These are phyloP conservation scores for Gasteruption jaculator DNA, from an alignment of 2,888 invertebrate genomes.

Conservation along the genomic window DNA sequence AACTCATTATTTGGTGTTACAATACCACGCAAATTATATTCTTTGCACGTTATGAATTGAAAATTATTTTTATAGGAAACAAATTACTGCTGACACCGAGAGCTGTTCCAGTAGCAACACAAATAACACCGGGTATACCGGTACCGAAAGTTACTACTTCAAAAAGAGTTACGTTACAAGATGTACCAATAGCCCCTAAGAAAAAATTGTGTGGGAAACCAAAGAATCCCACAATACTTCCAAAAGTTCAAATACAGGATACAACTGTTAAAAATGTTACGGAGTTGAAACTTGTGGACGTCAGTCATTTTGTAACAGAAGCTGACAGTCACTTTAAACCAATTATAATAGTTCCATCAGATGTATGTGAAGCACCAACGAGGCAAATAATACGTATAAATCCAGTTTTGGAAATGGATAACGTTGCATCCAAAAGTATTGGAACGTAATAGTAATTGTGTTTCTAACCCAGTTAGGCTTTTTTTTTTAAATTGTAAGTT, in stretches of 20 bases:
- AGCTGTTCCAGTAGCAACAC: constrained; percentile 31
- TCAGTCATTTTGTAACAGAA: constrained; percentile 24
- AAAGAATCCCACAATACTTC: constrained; percentile 37
- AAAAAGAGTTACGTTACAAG: constrained; percentile 19
- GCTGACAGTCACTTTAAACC: constrained; percentile 26
- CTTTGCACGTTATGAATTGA: neutral
- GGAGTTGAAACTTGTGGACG: constrained; percentile 31
- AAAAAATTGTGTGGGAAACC: constrained; percentile 23
- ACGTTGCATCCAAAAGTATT: constrained; percentile 34
- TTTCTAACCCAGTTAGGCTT: too few relatives aligned
- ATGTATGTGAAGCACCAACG: constrained; percentile 22
- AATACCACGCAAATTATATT: neutral
- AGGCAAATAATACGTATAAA: constrained; percentile 34
- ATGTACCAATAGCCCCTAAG: constrained; percentile 27
- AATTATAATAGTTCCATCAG: constrained; percentile 30
- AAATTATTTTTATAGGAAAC: constrained; percentile 27
- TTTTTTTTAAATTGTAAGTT: too few relatives aligned
- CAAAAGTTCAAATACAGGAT: constrained; percentile 27
- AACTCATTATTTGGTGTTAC: neutral
- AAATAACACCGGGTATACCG: constrained; percentile 22
- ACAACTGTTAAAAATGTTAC: constrained; percentile 30
- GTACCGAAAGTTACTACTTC: constrained; percentile 16
- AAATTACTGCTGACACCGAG: constrained; percentile 31
- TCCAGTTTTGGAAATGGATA: constrained; percentile 33
- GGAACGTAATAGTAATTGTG: too few relatives aligned